phyloP scores from a whole-genome alignment of 2,888 invertebrate species.

The Chymomyza procnemis region DNA sequence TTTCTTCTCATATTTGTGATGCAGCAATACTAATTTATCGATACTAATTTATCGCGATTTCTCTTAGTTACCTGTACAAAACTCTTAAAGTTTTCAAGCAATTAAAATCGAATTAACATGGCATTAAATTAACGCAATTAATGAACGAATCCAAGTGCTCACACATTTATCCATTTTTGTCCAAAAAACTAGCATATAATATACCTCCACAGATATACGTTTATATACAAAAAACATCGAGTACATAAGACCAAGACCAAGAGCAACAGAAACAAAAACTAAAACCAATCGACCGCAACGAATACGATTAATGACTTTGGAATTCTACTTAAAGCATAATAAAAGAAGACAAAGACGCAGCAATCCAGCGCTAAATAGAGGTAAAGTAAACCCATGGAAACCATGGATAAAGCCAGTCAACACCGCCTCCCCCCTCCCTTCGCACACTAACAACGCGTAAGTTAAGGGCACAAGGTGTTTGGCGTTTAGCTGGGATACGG shows the following conservation, averaged over 20 bases:
- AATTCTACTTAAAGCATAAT: slow-evolving; percentile 26
- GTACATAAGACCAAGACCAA: not conserved
- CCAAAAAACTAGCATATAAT: not conserved
- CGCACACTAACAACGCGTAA: not conserved
- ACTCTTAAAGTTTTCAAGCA: not conserved
- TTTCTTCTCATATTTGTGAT: no score
- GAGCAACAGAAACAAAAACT: slow-evolving; percentile 14
- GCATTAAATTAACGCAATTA: not conserved
- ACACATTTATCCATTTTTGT: not conserved
- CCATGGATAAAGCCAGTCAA: not conserved
- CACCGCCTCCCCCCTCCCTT: not conserved
- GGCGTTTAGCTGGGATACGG: not conserved
- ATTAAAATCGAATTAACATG: not conserved
- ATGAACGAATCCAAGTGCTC: not conserved
- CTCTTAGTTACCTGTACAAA: not conserved
- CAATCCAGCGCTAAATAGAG: not conserved
- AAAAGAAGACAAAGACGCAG: not conserved
- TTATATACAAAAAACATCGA: not conserved
- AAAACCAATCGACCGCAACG: slow-evolving; percentile 57
- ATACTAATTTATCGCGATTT: not conserved
- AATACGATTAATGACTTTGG: slow-evolving; percentile 62
- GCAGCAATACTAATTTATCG: no score
- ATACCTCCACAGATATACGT: not conserved
- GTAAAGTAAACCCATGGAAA: not conserved
- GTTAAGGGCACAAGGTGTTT: not conserved